Percentiles rank a stretch among this genome's conserved stretches.
These are phyloP conservation scores for Heliornis fulica DNA, from an alignment of 2,113 vertebrate genomes.

Conservation along the genomic window DNA sequence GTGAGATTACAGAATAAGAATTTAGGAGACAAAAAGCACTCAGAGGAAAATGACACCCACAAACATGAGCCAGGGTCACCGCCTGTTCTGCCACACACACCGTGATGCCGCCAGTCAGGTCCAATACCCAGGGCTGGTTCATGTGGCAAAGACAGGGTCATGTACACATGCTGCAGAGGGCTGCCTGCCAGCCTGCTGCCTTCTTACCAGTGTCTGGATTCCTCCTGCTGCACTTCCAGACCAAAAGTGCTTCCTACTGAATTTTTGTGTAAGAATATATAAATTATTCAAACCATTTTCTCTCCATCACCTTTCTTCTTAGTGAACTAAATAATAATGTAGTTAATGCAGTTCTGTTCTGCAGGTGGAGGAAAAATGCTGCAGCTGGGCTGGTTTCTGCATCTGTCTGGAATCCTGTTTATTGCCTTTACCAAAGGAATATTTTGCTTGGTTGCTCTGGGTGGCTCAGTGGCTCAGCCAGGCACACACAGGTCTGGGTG, in stretches of 20 bases:
- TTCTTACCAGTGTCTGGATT: not conserved
- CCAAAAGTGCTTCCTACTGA: not conserved
- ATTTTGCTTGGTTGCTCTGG: not conserved
- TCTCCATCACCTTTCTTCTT: not conserved
- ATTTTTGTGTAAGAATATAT: not conserved
- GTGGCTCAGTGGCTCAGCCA: not conserved
- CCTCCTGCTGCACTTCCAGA: not conserved
- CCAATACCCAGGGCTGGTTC: not conserved
- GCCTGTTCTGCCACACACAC: not conserved
- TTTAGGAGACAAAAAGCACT: not conserved
- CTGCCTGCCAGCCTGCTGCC: not conserved
- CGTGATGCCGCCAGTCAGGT: not conserved
- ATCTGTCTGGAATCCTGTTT: not conserved
- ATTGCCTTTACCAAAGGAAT: not conserved
- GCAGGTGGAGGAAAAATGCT: not conserved
- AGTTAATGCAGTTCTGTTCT: not conserved
- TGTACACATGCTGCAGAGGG: not conserved
- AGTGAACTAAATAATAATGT: not conserved
- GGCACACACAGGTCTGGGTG: accelerated
- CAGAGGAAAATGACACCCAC: not conserved
- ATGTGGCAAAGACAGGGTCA: not conserved
- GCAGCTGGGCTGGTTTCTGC: not conserved
- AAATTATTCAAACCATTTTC: not conserved
- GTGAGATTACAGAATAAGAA: not conserved
- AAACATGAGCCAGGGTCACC: not conserved